Evolutionary conservation across 2,888 invertebrate species (phyloP), one percentile per base, ranked within the genome.

Genomic region (Orgyia antiqua): DNA sequence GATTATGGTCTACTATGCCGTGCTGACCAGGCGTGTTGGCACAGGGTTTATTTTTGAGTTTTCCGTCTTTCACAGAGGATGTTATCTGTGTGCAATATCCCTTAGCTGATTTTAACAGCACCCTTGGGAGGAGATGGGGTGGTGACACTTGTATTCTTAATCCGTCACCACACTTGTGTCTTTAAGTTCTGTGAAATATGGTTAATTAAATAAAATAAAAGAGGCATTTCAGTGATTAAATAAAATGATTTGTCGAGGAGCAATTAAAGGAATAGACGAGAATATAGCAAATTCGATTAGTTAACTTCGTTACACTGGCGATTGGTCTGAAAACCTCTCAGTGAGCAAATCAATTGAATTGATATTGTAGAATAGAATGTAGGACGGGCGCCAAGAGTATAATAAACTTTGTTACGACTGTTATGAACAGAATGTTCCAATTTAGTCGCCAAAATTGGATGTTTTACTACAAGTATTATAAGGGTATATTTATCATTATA

Each of bases 301-400:
- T 52, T 53, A 52, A 52, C 50, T 41, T 52, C 44, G 51, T 53
- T 58, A 53, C 39, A 40, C 21, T 34, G 48, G 40, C 45, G 49
- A 56, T 53, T 56, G 47, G 44, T 51, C 48, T 55, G 48, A 52
- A 66, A 66, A 57, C 50, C 60, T 58, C 50, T 58, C 57, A 42
- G 51, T 53, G 57, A 67, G 56, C 52, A 58, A 67, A 70, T 64
- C 66, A 60, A 72, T 70, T 67, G 63, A 71, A 71, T 71, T 70
- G 65, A 71, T 71, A 67, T 58, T 59, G 56, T 52, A 57, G 68
- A 67, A 68, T 58, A 3, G 61, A 69, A 63, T 57, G 53, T 76
- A 77, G 84, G 82, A 73, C 67, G 67, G 66, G 73, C 61, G 83
- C 84, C 87, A 86, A 72, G 51, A 65, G 73, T 58, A 63, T 69